phyloP scores from a whole-genome alignment of 2,888 invertebrate species.

The Hemithea aestivaria region DNA sequence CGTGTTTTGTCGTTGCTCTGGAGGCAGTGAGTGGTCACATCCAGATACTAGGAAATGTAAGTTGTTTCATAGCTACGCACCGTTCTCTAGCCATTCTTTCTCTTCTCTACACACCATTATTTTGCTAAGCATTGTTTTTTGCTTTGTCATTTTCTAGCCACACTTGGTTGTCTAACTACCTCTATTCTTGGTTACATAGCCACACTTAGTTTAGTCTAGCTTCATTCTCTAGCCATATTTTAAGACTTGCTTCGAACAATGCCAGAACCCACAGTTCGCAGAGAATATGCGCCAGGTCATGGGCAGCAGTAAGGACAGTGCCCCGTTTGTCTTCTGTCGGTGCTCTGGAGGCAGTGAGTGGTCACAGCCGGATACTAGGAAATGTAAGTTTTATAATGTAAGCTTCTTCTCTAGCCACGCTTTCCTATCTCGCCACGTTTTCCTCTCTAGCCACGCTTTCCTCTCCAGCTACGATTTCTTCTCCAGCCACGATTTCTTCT shows the following conservation, averaged over 20 bases:
- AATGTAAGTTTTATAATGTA: conserved; percentile 45
- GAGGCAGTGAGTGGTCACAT: conserved; percentile 42
- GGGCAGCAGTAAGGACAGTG: conserved; percentile 41
- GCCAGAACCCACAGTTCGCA: conserved; percentile 53
- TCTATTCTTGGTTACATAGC: too few relatives aligned
- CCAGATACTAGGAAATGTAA: conserved; percentile 61
- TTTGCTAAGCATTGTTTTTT: too few relatives aligned
- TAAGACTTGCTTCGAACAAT: conserved; percentile 63
- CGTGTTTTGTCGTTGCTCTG: conserved; percentile 55
- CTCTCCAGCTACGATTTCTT: too few relatives aligned
- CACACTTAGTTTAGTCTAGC: too few relatives aligned
- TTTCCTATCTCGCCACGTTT: too few relatives aligned
- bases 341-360: conserved; percentile 54
- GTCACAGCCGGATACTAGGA: conserved; percentile 46
- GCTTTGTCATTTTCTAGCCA: too few relatives aligned
- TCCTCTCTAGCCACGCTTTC: too few relatives aligned
- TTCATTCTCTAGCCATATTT: too few relatives aligned
- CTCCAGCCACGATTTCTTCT: too few relatives aligned
- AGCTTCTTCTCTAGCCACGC: not conserved
- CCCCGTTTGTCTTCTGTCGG: conserved; percentile 57
- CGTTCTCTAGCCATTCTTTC: not conserved
- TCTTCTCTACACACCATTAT: too few relatives aligned
- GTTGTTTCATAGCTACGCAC: conserved; percentile 7
- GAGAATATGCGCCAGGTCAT: conserved; percentile 61
- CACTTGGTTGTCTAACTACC: too few relatives aligned